Evolutionary conservation across 2,888 invertebrate genomes (phyloP), one percentile per base, ranked within the genome.

Genomic region (Hirtodrosophila trivittata): DNA sequence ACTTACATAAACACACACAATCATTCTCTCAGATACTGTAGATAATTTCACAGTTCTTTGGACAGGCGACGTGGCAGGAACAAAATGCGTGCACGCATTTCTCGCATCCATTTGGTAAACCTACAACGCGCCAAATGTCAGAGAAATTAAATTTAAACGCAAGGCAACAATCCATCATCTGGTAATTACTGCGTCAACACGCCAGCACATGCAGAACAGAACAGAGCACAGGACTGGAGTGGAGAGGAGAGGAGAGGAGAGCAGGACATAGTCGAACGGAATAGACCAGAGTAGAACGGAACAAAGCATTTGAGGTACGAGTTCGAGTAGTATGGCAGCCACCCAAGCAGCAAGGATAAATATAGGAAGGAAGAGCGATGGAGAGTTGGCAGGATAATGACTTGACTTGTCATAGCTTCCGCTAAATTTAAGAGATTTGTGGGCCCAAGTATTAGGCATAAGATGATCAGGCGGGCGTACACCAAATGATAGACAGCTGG

Each of bases 81-180:
- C 74, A 74, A 74, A 75, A 69, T 75, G 76, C 76, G 72, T 60
- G 75, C 81, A 82, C 84, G 81, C 81, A 83, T 70, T 83, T 77
- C 77, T 86, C 86, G 63, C 70, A 82, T 82, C 69, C 85, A 83
- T 75, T 82, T 80, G 70, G 75, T 74, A 65, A 66, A 74, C 77
- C 75, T 77, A 78, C 84, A 63, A 81, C 66, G 83, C 81, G 77
- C 82, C 82, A 82, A 78, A 85, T 83, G 81, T 77, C 86, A 84
- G 82, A 74, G 78, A 82, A 86, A 86, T 83, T 83, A 83, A 86
- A 86, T 83, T 83, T 86, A 81, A 83, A 83, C 86, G 82, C 84
- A 86, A 81, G 70, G 81, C 77, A 86, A 77, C 86, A 82, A 82
- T 82, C 86, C 84, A 82, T 82, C 82, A 83, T 83, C 81, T 77